Base-by-base conservation (phyloP, 1,140 invertebrate genomes). In the Scaptodrosophila lebanonensis region DNA sequence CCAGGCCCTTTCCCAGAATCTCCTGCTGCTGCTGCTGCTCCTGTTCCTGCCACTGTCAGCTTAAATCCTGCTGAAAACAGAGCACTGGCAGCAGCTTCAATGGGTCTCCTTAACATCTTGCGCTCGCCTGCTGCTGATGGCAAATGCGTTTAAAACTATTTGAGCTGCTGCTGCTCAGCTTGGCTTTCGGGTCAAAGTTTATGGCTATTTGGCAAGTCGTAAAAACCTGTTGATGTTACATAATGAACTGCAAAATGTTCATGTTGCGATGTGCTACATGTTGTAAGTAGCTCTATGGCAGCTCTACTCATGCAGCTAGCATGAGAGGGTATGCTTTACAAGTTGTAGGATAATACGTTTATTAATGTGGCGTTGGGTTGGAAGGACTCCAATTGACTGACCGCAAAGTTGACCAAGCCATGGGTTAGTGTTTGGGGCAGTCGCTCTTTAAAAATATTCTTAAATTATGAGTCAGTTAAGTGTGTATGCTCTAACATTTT, bases 181-280 rank as follows among this genome's bases (percentile, higher is more conserved):
- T 79, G 68, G 75, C 73, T 77, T 77, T 73, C n/a, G 73, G 73
- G 73, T 79, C 73, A 77, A 69, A 77, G 73, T 77, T 77, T 77
- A 77, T 79, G 73, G 73, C 73, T 79, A n/a, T n/a, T 51, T 73
- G 61, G 48, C 35, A 59, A 53, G 49, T 77, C 73, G 75, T 77
- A 73, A 79, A 77, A 79, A 77, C 73, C 73, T 77, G 75, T 77
- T 77, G 73, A 59, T 39, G 22, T 44, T 42, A 57, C 54, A 63
- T 66, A 66, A 66, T 66, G 59, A 66, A 44, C 59, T 63, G 59
- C 51, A 44, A 63, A 61, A 45, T 66, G 51, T 45, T 45, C 30
- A 17, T 29, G 40, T 4, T 15, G 40, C 20, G 13, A 13, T 13
- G 12, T 3, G 16, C 25, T 35, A 36, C 25, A 44, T 49, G 33